A percentile compares a stretch with the other conserved stretches of the same genome.
phyloP scores from a whole-genome alignment of 2,888 invertebrate genomes.

The Sympetrum striolatum region DNA sequence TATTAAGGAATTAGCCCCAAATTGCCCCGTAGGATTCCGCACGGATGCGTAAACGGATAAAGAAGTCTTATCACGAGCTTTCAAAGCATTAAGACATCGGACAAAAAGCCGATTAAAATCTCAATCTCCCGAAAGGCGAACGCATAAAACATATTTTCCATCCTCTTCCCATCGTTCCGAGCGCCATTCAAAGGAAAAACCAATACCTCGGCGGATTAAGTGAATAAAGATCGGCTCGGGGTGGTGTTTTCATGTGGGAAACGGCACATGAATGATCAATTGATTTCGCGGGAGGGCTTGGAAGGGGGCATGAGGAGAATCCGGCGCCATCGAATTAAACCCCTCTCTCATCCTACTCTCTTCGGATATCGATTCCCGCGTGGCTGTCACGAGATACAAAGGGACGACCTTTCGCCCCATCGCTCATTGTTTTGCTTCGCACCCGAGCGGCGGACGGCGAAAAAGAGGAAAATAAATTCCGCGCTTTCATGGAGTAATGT shows the following conservation, averaged over 20 bases:
- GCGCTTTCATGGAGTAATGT: background rate
- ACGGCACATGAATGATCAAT: slow-evolving; percentile 40
- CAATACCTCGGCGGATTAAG: slow-evolving; percentile 38
- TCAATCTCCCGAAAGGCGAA: slow-evolving; percentile 4
- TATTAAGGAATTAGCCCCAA: slow-evolving; percentile 25
- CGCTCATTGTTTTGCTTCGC: background rate
- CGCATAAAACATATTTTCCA: slow-evolving; percentile 18
- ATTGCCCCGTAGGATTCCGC: slow-evolving; percentile 27
- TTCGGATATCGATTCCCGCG: slow-evolving; percentile 5
- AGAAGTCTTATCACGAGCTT: slow-evolving; percentile 19
- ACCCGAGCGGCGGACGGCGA: background rate
- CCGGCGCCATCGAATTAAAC: slow-evolving; percentile 39
- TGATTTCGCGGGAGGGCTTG: background rate
- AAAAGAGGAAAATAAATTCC: background rate
- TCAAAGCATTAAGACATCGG: slow-evolving; percentile 31
- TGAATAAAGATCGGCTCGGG: slow-evolving; percentile 32
- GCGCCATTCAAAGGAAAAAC: slow-evolving; percentile 39
- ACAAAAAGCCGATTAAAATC: slow-evolving; percentile 42
- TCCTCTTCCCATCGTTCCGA: slow-evolving; percentile 13
- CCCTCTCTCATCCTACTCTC: background rate
- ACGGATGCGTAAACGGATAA: slow-evolving; percentile 15
- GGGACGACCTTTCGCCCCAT: slow-evolving; percentile 1
- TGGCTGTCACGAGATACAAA: slow-evolving; percentile 14
- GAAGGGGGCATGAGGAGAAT: background rate
- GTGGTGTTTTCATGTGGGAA: slow-evolving; percentile 33